A percentile compares a stretch with the other conserved stretches of the same genome.
phyloP scores from a whole-genome alignment of 2,113 vertebrate species.

The Lophura nycthemera region DNA sequence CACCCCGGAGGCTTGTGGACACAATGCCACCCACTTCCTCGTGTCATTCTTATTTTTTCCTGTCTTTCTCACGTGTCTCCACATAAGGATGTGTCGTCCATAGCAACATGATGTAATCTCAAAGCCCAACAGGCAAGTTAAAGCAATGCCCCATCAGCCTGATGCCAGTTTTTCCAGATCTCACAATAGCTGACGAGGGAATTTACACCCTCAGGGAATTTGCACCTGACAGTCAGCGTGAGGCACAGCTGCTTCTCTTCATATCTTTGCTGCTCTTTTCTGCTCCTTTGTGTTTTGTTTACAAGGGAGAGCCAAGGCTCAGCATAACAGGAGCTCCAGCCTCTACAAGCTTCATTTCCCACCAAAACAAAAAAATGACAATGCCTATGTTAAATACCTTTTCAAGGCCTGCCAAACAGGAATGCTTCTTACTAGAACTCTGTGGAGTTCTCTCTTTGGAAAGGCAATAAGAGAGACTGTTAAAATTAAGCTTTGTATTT shows the following conservation, averaged over 20 bases:
- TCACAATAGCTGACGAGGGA: neutral
- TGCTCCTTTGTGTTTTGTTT: neutral
- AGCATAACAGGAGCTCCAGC: neutral
- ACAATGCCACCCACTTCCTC: rapidly evolving
- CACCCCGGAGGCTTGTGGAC: neutral
- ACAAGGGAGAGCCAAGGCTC: neutral
- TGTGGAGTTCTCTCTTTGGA: neutral
- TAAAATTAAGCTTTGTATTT: neutral
- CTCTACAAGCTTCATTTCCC: neutral
- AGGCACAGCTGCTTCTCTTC: neutral
- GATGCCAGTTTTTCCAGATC: neutral
- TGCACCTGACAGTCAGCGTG: neutral
- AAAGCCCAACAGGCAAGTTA: neutral
- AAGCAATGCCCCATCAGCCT: neutral
- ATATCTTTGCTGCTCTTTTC: neutral
- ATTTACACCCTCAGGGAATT: neutral
- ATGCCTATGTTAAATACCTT: neutral
- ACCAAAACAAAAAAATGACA: neutral
- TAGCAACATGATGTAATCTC: neutral
- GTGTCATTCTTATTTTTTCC: neutral
- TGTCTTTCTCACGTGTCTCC: neutral
- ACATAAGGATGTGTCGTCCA: neutral
- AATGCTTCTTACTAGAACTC: neutral
- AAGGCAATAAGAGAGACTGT: neutral
- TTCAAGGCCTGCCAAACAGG: neutral